Base-by-base conservation (phyloP, 2,888 invertebrate species). In the Eupithecia centaureata region DNA sequence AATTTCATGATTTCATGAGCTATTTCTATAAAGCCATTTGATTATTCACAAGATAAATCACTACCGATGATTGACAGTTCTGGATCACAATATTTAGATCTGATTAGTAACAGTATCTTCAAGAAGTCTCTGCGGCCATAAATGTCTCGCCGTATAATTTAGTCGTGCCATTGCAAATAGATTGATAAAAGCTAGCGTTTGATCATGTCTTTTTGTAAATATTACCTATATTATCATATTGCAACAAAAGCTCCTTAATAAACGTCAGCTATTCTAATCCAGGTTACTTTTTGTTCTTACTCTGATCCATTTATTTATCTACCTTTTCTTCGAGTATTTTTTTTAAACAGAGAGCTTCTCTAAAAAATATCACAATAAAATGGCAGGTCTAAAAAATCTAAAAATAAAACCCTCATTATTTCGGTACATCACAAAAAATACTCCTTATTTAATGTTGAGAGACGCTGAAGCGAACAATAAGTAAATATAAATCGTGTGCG, bases 401-500 rank as follows among this genome's bases (percentile, higher is more conserved):
- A 12, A 47, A 22, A 47, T 22, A 47, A 47, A 47, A 22, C 47
- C 47, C 47, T 47, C 47, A 47, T 47, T 47, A 47, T 47, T 47
- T 47, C 47, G 4, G 47, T 47, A 47, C 52, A 52, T 52, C 52
- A 25, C 52, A 63, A 35, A 59, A 18, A 30, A 15, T n/a, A 64
- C 62, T 62, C 70, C 59, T 64, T 67, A 70, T 61, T 61, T 65
- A 59, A 38, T 28, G 13, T 58, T 27, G 35, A 68, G 65, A 63
- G 57, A 35, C 64, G 54, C 57, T 54, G 61, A 56, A 65, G 52
- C 67, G 57, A 68, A 72, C 72, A 67, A 79, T 77, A 75, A 76
- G 74, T 76, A 76, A 76, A 77, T 80, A 80, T 83, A 84, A 80
- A 79, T 83, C 77, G 77, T 73, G 78, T 79, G 75, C 79, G 79